A percentile compares a stretch with the other conserved stretches of the same genome.
phyloP scores from a whole-genome alignment of 2,888 invertebrate genomes.

The Drosophila anomalata region DNA sequence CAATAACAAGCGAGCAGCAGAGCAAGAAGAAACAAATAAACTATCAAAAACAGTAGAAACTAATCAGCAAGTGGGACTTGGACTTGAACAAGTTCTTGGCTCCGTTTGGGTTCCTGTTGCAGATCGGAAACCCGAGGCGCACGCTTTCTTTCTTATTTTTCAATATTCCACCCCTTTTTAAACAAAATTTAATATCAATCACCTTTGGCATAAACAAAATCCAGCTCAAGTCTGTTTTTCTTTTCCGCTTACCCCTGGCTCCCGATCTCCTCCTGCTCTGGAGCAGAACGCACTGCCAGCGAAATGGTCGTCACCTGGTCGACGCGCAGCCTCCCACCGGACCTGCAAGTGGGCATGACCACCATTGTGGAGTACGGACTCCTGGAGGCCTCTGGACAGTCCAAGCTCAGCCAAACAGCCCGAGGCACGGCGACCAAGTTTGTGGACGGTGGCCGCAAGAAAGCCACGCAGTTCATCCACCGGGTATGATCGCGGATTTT shows the following conservation, averaged over 20 bases:
- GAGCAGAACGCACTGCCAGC: constrained; percentile 85
- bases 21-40: constrained; percentile 3
- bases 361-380: constrained; percentile 91
- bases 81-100: constrained; percentile 22
- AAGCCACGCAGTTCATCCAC: constrained; percentile 90
- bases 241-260: constrained; percentile 20
- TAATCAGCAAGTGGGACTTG: constrained; percentile 16
- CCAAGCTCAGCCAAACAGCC: constrained; percentile 81
- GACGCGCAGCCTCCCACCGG: constrained; percentile 88
- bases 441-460: constrained; percentile 89
- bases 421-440: constrained; percentile 87
- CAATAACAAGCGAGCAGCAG: constrained; percentile 32
- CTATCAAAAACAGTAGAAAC: constrained; percentile 19
- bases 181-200: not conserved
- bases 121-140: constrained; percentile 26
- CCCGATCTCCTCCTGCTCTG: constrained; percentile 1
- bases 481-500: constrained; percentile 85
- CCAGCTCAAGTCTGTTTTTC: constrained; percentile 39
- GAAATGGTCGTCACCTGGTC: constrained; percentile 93
- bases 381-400: constrained; percentile 82
- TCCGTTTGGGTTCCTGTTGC: constrained; percentile 22
- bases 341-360: constrained; percentile 30
- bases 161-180: constrained; percentile 18
- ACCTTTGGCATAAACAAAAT: constrained; percentile 10
- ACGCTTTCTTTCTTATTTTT: constrained; percentile 37